A percentile compares a stretch with the other conserved stretches of the same genome.
phyloP scores from a whole-genome alignment of 2,888 invertebrate species.

The Melolontha melolontha region DNA sequence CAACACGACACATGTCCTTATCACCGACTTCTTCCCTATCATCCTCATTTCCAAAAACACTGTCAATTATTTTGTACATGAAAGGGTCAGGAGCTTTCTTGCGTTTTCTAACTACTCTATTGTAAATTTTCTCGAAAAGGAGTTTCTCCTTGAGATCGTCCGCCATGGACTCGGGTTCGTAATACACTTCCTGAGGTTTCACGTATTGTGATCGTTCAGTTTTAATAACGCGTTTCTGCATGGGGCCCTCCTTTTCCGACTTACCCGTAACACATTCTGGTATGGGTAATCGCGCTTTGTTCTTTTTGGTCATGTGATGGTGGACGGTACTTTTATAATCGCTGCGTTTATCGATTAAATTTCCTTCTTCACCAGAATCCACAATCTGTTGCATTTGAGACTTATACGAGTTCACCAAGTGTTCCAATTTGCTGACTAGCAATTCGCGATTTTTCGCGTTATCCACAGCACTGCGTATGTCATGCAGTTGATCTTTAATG shows the following conservation, averaged over 20 bases:
- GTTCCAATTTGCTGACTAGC: constrained; percentile 27
- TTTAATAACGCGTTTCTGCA: constrained; percentile 10
- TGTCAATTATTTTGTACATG: constrained; percentile 38
- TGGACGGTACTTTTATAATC: not conserved
- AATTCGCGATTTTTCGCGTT: constrained; percentile 22
- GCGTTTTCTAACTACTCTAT: constrained; percentile 37
- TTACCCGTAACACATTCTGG: not conserved
- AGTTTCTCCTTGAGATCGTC: constrained; percentile 40
- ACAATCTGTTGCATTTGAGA: not conserved
- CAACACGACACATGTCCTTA: constrained; percentile 22
- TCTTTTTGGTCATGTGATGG: constrained; percentile 8
- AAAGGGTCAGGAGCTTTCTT: constrained; percentile 33
- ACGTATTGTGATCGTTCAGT: not conserved
- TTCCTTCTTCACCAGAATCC: not conserved
- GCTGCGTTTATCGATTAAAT: constrained; percentile 23
- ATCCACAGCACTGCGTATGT: constrained; percentile 10
- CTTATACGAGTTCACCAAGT: constrained; percentile 28
- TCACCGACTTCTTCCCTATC: constrained; percentile 32
- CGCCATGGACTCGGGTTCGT: constrained; percentile 40
- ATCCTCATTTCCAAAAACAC: constrained; percentile 35
- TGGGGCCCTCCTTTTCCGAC: not conserved
- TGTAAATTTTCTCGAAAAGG: constrained; percentile 38
- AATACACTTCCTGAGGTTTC: constrained; percentile 37
- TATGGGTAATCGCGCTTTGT: constrained; percentile 2
- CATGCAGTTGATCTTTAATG: not conserved